Base-by-base conservation (phyloP, 2,888 invertebrate species). In the Empis stercorea region DNA sequence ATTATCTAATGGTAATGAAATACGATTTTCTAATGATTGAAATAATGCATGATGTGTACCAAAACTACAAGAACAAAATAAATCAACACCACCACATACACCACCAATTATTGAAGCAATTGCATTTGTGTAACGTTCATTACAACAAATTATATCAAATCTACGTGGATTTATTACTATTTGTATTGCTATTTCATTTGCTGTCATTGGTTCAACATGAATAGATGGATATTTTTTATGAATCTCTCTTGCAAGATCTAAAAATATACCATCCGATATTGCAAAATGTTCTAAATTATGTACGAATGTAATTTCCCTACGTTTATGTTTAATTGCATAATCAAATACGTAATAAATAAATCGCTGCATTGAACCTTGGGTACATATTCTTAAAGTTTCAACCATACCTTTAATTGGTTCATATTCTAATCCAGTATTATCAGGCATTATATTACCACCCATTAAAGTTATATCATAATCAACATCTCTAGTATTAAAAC, bases 331-430 rank as follows among this genome's bases (percentile, higher is more conserved):
- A 1, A 17, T 30, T 1, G 59, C 59, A 17, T 56, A 51, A 1
- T 37, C 39, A 17, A 61, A 63, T 1, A 59, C 61, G 17, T 54
- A 56, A 1, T 45, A 30, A 6, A 64, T 51, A 34, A 58, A 61
- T 2, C 58, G 55, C 4, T 48, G 32, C 2, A 54, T 51, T 1
- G 30, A 13, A 0, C 27, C 16, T 0, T 45, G 42, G 23, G 54
- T 53, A 17, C 55, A 47, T 13, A 62, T 57, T 10, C 56, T 59
- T 10, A 64, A 41, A 3, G 63, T 61, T 49, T 64, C 62, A n/a
- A 63, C 61, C 5, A 64, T 55, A 2, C 63, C 64, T n/a, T 52
- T 49, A 1, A 64, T 61, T 4, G 64, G 64, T 2, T 60, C 57
- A 20, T 64, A 64, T 47, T 64, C 64, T 45, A 64, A 36, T 20